Conservation (phyloP, 2,888 invertebrate species). For the Bugula neritina region DNA sequence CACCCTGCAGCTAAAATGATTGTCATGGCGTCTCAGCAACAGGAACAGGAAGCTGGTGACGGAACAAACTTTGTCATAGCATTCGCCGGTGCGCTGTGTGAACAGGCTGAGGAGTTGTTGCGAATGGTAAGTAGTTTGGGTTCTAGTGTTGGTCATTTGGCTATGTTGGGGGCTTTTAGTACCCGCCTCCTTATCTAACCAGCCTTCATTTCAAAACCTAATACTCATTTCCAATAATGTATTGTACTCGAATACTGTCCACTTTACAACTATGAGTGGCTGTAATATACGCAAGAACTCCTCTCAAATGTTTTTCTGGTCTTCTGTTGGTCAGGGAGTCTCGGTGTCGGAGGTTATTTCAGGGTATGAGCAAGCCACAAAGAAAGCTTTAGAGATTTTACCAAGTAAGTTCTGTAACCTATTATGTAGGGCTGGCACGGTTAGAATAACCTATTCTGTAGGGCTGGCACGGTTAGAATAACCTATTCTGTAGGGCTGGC, state of each 20-base stretch:
- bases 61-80: constrained; percentile 97
- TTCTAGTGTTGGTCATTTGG: too few species aligned
- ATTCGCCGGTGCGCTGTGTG: constrained; percentile 83
- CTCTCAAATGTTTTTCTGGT: too few species aligned
- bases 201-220: neutral
- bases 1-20: constrained; percentile 97
- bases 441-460: too few species aligned
- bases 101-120: constrained; percentile 83
- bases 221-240: neutral
- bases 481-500: too few species aligned
- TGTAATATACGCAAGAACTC: too few species aligned
- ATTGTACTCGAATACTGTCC: constrained; percentile 1
- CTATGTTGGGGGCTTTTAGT: too few species aligned
- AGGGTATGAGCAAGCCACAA: constrained; percentile 84
- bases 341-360: constrained; percentile 94
- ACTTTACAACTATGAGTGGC: too few species aligned
- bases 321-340: too few species aligned
- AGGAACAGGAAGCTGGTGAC: constrained; percentile 96
- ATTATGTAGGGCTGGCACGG: too few species aligned
- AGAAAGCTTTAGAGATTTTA: constrained; percentile 83
- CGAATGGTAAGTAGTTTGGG: constrained; percentile 63
- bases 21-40: constrained; percentile 94
- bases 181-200: neutral
- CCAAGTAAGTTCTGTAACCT: constrained; percentile 55
- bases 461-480: too few species aligned